These are phyloP conservation scores for Piaya cayana DNA, from an alignment of 2,113 vertebrate genomes.

Conservation along the genomic window DNA sequence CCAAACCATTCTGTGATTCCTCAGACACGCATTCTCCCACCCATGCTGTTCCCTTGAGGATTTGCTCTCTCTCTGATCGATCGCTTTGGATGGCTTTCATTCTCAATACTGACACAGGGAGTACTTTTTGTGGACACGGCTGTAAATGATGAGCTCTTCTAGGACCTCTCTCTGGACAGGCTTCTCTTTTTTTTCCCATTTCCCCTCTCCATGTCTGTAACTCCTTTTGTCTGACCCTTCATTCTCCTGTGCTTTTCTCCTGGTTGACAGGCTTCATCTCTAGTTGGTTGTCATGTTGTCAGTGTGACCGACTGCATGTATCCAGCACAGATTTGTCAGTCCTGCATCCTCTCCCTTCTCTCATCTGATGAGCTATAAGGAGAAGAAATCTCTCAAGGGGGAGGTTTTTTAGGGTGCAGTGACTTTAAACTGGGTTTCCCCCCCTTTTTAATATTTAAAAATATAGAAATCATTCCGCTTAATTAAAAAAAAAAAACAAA, in stretches of 20 bases:
- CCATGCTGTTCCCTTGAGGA: not conserved
- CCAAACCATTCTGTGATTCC: not conserved
- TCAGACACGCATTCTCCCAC: not conserved
- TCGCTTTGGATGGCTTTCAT: not conserved
- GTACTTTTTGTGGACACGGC: constrained; percentile 33
- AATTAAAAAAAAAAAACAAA: not conserved
- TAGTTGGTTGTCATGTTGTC: not conserved
- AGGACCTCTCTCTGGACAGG: not conserved
- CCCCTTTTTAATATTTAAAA: not conserved
- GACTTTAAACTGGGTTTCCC: not conserved
- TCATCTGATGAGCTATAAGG: not conserved
- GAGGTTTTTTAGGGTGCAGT: not conserved
- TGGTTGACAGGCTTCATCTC: constrained; percentile 46
- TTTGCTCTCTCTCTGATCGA: not conserved
- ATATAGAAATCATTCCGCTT: not conserved
- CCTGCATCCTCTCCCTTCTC: not conserved
- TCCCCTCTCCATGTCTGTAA: not conserved
- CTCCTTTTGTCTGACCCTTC: constrained; percentile 19
- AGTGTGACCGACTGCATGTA: not conserved
- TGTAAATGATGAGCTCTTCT: constrained; percentile 22
- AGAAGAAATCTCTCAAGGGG: not conserved
- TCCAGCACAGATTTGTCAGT: not conserved
- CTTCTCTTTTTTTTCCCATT: not conserved
- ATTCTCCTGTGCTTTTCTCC: not conserved
- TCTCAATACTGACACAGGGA: not conserved